Percentiles rank a stretch among this genome's conserved stretches.
phyloP scores from a whole-genome alignment of 2,797 vertebrate genomes.

The Sebastes dallii region DNA sequence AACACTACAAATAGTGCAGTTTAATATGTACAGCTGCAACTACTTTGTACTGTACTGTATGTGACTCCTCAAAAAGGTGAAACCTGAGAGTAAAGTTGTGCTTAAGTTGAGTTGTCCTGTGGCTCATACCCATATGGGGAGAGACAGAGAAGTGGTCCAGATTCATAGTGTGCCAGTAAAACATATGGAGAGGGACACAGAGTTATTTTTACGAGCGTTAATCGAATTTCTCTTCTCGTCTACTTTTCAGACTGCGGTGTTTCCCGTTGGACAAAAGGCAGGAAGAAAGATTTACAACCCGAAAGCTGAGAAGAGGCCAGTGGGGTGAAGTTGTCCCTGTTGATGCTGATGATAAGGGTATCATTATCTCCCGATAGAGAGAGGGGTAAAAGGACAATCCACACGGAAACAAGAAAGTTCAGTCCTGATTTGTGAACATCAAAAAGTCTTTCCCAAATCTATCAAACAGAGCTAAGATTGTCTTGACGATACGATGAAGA shows the following conservation, averaged over 20 bases:
- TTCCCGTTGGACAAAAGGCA: slow-evolving; percentile 68
- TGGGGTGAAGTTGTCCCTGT: slow-evolving; percentile 13
- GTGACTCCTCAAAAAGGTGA: not conserved
- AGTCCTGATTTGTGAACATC: slow-evolving; percentile 31
- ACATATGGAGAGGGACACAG: not conserved
- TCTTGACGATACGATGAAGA: slow-evolving; percentile 3
- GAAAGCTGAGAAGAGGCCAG: slow-evolving; percentile 48
- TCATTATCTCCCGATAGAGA: slow-evolving; percentile 15
- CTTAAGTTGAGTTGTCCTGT: not conserved
- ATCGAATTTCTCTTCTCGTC: not conserved
- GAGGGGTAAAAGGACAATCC: slow-evolving; percentile 25
- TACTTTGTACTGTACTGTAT: not conserved
- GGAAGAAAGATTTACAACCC: slow-evolving; percentile 54
- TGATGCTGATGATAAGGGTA: slow-evolving; percentile 20
- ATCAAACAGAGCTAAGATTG: slow-evolving; percentile 6
- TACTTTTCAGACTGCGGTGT: slow-evolving; percentile 72
- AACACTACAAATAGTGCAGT: not conserved
- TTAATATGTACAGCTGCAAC: slow-evolving; percentile 5
- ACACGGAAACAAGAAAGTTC: slow-evolving; percentile 24
- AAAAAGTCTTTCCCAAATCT: slow-evolving; percentile 36
- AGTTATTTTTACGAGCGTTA: not conserved
- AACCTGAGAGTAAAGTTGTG: not conserved
- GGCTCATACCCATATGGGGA: not conserved
- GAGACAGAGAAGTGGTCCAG: not conserved
- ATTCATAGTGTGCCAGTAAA: not conserved